These are phyloP conservation scores for Agrilus planipennis DNA, from an alignment of 1,140 invertebrate species.

Conservation along the genomic window DNA sequence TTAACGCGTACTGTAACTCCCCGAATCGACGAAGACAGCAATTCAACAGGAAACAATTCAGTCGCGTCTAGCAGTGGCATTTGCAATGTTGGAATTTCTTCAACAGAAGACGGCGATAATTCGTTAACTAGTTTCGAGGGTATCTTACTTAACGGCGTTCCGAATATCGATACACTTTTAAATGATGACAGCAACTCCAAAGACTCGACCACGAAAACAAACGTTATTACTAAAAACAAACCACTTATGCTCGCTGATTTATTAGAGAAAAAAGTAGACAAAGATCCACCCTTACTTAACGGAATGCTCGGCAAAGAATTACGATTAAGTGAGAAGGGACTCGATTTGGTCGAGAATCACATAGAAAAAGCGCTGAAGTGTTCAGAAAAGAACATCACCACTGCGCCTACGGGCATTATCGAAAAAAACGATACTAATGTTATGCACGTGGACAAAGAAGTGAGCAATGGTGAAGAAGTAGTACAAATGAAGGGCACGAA, in stretches of 20 bases:
- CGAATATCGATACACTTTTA: constrained; percentile 38
- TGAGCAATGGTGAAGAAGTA: background rate
- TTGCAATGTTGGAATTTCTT: constrained; percentile 37
- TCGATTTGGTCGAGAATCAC: constrained; percentile 50
- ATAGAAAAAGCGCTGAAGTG: constrained; percentile 48
- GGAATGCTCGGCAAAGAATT: constrained; percentile 46
- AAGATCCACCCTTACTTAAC: constrained; percentile 44
- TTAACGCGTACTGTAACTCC: constrained; percentile 17
- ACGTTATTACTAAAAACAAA: constrained; percentile 31
- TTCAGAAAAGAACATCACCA: no score
- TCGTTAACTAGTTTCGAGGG: constrained; percentile 52
- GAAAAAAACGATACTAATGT: constrained; percentile 11
- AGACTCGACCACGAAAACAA: constrained; percentile 34
- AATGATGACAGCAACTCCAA: constrained; percentile 44
- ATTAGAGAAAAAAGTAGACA: constrained; percentile 51
- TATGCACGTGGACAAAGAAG: no score
- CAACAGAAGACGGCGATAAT: constrained; percentile 44
- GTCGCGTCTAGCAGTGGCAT: constrained; percentile 43
- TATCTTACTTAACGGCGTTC: constrained; percentile 45
- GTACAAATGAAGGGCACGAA: constrained; percentile 28
- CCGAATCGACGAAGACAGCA: constrained; percentile 39
- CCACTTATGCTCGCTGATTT: constrained; percentile 54
- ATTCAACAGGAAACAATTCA: constrained; percentile 43
- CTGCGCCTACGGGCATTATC: constrained; percentile 22
- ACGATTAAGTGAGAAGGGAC: constrained; percentile 45